A percentile compares a stretch with the other conserved stretches of the same genome.
phyloP scores from a whole-genome alignment of 2,113 vertebrate species.

The Cercocebus atys region DNA sequence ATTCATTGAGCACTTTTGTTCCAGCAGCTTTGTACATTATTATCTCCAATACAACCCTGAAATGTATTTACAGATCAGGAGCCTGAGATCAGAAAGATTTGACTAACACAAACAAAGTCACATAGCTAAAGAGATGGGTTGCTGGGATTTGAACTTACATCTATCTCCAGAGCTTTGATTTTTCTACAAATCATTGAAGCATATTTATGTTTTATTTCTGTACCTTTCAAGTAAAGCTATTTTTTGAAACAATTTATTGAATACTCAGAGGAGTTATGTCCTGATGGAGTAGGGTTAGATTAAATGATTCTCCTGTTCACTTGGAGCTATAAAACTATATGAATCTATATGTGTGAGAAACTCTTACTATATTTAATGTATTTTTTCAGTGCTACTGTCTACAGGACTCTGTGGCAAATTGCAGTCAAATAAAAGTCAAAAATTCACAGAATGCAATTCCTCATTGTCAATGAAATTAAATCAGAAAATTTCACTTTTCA shows the following conservation, averaged over 20 bases:
- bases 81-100: background rate
- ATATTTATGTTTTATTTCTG: background rate
- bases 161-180: background rate
- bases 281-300: background rate
- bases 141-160: background rate
- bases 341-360: background rate
- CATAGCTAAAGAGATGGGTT: background rate
- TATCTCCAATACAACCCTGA: background rate
- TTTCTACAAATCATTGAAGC: background rate
- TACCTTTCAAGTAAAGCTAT: background rate
- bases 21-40: background rate
- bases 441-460: background rate
- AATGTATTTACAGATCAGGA: background rate
- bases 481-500: background rate
- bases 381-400: background rate
- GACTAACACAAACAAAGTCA: background rate
- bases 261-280: background rate
- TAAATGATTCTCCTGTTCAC: background rate
- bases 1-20: fast-evolving
- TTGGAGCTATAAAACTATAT: background rate
- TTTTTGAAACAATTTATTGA: constrained; percentile 10
- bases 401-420: background rate
- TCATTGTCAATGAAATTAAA: constrained; percentile 17
- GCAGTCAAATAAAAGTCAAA: background rate
- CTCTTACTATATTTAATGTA: background rate